Evolutionary conservation across 2,113 vertebrate genomes (phyloP).

Genomic region (Proterorhinus semilunaris): DNA sequence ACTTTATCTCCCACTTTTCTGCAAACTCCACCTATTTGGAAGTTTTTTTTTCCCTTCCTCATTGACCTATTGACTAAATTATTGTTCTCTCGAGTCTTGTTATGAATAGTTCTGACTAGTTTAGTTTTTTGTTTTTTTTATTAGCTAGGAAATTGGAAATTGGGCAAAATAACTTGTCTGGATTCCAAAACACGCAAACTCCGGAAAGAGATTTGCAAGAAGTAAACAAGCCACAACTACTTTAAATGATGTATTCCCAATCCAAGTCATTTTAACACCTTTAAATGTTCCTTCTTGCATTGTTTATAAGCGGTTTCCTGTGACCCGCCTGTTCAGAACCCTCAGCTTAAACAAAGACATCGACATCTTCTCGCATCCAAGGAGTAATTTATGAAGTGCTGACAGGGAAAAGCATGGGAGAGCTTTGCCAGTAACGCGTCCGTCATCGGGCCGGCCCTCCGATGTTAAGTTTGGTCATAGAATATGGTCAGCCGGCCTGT

Average conservation of each 20-base stretch:
- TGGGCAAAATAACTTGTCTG: too few relatives aligned
- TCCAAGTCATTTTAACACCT: too few relatives aligned
- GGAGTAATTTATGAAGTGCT: constrained; percentile 76
- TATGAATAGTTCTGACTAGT: too few relatives aligned
- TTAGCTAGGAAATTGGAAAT: too few relatives aligned
- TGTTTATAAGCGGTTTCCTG: constrained; percentile 10
- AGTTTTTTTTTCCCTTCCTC: constrained; percentile 40
- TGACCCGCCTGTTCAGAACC: constrained; percentile 26
- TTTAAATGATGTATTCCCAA: too few relatives aligned
- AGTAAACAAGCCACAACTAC: too few relatives aligned
- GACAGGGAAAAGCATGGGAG: constrained; percentile 75
- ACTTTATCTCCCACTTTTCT: constrained; percentile 57
- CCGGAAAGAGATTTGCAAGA: too few relatives aligned
- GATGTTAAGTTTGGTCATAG: constrained; percentile 36
- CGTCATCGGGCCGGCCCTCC: constrained; percentile 57
- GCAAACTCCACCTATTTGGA: constrained; percentile 53
- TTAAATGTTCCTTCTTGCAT: too few relatives aligned
- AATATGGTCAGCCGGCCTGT: constrained; percentile 12
- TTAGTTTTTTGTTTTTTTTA: too few relatives aligned
- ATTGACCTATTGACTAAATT: too few relatives aligned
- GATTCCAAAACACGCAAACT: too few relatives aligned
- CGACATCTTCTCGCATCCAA: constrained; percentile 54
- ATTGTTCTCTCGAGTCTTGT: too few relatives aligned
- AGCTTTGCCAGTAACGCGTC: constrained; percentile 73
- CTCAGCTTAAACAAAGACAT: constrained; percentile 69